phyloP scores from a whole-genome alignment of 2,888 invertebrate genomes.

The Caenorhabditis japonica region DNA sequence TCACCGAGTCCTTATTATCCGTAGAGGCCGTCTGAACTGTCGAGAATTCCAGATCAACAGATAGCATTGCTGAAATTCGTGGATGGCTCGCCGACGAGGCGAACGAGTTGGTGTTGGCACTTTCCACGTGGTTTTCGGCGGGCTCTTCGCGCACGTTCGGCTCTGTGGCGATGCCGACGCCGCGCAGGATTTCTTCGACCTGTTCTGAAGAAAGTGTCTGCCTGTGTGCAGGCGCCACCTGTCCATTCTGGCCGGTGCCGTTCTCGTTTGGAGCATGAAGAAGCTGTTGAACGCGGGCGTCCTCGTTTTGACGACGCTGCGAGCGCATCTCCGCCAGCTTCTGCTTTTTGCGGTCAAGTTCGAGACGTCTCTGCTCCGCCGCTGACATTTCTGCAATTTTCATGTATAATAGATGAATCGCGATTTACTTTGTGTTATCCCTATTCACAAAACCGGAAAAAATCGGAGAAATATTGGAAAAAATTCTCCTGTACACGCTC shows the following conservation, averaged over 20 bases:
- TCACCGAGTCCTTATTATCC: conserved; percentile 55
- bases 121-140: conserved; percentile 27
- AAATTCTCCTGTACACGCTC: no score
- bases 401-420: neutral
- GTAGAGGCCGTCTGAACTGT: conserved; percentile 37
- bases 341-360: conserved; percentile 69
- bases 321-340: conserved; percentile 61
- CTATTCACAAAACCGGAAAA: no score
- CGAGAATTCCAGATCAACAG: conserved; percentile 46
- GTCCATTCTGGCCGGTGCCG: conserved; percentile 24
- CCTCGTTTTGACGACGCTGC: conserved; percentile 37
- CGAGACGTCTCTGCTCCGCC: conserved; percentile 43
- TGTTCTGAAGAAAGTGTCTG: conserved; percentile 40
- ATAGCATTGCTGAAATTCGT: conserved; percentile 20
- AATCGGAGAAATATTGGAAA: no score
- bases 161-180: conserved; percentile 56
- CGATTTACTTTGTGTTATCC: no score
- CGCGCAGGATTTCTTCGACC: conserved; percentile 57
- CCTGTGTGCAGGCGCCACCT: neutral
- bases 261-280: conserved; percentile 28
- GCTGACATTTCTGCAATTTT: conserved; percentile 11
- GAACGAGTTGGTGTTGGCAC: conserved; percentile 5
- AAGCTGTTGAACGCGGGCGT: conserved; percentile 45
- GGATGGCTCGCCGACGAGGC: conserved; percentile 35
- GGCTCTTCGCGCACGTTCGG: conserved; percentile 27